Evolutionary conservation across 2,888 invertebrate species (phyloP).

Genomic region (Fragum whitleyi): DNA sequence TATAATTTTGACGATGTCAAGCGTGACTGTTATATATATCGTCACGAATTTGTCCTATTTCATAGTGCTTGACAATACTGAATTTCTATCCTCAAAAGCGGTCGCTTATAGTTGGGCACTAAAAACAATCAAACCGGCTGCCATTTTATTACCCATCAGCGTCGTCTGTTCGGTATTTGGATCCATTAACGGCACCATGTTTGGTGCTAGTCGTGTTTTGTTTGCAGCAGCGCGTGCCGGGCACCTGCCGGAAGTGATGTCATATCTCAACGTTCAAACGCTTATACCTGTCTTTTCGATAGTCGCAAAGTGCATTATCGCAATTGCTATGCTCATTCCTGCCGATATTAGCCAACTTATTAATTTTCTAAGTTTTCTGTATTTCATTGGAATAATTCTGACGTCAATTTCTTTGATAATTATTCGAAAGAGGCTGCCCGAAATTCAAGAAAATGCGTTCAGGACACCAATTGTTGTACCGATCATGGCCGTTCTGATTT

Average conservation of each 20-base stretch:
- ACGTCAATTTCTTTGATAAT: neutral
- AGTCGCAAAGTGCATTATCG: neutral
- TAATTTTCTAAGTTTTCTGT: conserved; percentile 19
- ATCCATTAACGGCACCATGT: conserved; percentile 38
- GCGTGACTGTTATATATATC: conserved; percentile 48
- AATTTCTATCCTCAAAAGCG: conserved; percentile 41
- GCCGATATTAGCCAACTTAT: conserved; percentile 27
- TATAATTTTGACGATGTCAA: conserved; percentile 38
- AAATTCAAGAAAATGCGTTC: conserved; percentile 20
- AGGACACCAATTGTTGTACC: conserved; percentile 49
- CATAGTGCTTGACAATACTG: conserved; percentile 34
- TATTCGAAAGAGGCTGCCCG: conserved; percentile 6
- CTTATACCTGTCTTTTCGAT: conserved; percentile 44
- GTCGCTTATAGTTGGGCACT: conserved; percentile 53
- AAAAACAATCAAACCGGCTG: conserved; percentile 35
- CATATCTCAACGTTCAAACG: conserved; percentile 39
- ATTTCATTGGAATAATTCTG: neutral
- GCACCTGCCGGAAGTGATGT: conserved; percentile 56
- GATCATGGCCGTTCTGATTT: conserved; percentile 35
- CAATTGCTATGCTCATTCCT: conserved; percentile 22
- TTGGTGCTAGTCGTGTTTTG: conserved; percentile 42
- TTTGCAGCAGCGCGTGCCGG: conserved; percentile 55
- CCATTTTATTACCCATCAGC: conserved; percentile 45
- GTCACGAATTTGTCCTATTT: conserved; percentile 52
- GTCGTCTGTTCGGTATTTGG: conserved; percentile 52